Percentiles rank a stretch among this genome's conserved stretches.
These are phyloP conservation scores for Diplosoma virens DNA, from an alignment of 23 tunicate species.

Conservation along the genomic window DNA sequence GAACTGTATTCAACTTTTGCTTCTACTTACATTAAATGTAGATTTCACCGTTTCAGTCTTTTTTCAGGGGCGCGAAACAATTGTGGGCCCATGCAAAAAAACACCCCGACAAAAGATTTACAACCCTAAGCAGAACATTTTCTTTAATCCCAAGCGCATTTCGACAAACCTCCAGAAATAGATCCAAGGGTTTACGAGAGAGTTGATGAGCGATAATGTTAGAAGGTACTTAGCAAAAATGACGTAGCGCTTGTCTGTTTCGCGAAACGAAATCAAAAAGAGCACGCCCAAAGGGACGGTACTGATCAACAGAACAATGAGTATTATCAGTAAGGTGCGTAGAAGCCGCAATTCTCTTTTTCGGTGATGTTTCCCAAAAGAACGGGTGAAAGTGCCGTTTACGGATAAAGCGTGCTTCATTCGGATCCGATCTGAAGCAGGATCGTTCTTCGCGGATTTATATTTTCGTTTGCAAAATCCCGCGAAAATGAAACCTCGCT, in stretches of 20 bases:
- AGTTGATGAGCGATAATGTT: slow-evolving; percentile 65
- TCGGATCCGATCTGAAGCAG: no score
- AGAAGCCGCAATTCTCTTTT: slow-evolving; percentile 63
- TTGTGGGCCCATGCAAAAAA: no score
- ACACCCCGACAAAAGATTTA: no score
- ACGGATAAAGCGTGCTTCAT: no score
- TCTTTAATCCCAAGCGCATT: slow-evolving; percentile 58
- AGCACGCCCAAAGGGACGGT: slow-evolving; percentile 78
- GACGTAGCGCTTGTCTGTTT: slow-evolving; percentile 71
- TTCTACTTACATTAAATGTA: no score
- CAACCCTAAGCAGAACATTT: slow-evolving; percentile 35
- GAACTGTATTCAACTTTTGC: no score
- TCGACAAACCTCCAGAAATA: slow-evolving; percentile 93
- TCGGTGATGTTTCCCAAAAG: not conserved
- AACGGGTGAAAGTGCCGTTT: not conserved
- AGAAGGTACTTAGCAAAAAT: slow-evolving; percentile 54
- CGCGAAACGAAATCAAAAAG: slow-evolving; percentile 53
- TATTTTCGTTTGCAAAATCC: no score
- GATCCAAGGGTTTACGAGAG: slow-evolving; percentile 85
- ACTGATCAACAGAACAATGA: slow-evolving; percentile 60
- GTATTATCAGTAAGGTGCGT: slow-evolving; percentile 73
- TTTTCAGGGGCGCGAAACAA: no score
- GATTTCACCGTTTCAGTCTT: no score
- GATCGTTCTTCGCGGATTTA: no score
- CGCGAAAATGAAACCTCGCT: no score